Base-by-base conservation (phyloP, 1,140 invertebrate species). In the Chironomus tepperi region DNA sequence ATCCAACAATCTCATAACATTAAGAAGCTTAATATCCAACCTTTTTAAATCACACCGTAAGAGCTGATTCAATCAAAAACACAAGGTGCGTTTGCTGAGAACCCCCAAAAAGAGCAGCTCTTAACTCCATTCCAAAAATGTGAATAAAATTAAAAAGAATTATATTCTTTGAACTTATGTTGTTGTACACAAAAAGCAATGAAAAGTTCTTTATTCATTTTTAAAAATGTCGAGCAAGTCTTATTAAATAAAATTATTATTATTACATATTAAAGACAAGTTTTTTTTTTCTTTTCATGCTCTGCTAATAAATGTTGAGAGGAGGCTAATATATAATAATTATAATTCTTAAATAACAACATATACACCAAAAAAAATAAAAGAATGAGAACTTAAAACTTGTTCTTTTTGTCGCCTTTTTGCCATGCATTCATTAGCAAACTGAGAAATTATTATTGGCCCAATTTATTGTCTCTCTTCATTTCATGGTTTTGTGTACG, bases 371-470 rank as follows among this genome's bases (percentile, higher is more conserved):
- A 34, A 34, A 34, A 2, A n/a, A n/a, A n/a, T n/a, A n/a, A n/a
- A 34, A 34, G 24, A 34, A 34, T 34, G 24, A 34, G 24, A 34
- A 34, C n/a, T 34, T 1, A 34, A 57, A 57, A 57, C 47, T 57
- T 57, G 47, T 57, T 57, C 47, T 15, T 57, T 34, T 57, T 57
- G 47, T 57, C 47, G n/a, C n/a, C n/a, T 57, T 57, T n/a, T 57
- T n/a, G 47, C 47, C 47, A 57, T 57, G 47, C 47, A 57, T 57
- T 57, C 47, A 57, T 57, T 57, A 57, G 47, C 47, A 57, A n/a
- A 47, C 12, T 57, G 47, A 57, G 47, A 57, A 57, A 57, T 57
- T 57, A 57, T 57, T 57, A 57, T 57, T 57, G 47, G 47, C 47
- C 47, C 12, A 57, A n/a, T 57, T 15, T 47, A 15, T 57, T 57